These are phyloP conservation scores for Pelecanoides urinatrix DNA, from an alignment of 2,113 vertebrate species.

Conservation along the genomic window DNA sequence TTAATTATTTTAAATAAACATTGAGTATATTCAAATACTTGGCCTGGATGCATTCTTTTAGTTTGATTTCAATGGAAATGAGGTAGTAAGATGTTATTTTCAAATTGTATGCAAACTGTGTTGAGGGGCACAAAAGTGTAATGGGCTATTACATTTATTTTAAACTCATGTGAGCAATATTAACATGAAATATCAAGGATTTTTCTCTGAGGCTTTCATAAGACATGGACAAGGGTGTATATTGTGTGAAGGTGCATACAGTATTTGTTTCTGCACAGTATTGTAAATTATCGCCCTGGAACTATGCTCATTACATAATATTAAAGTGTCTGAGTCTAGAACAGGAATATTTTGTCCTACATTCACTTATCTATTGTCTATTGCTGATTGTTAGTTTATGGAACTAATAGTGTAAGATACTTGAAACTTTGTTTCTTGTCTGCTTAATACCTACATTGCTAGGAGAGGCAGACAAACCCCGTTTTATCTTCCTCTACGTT, in stretches of 20 bases:
- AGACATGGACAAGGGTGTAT: not conserved
- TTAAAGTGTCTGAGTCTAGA: not conserved
- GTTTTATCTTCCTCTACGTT: not conserved
- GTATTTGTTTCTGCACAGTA: not conserved
- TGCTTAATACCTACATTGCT: not conserved
- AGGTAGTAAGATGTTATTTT: not conserved
- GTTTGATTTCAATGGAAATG: not conserved
- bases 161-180: not conserved
- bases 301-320: not conserved
- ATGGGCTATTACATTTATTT: not conserved
- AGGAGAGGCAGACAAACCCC: not conserved
- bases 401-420: not conserved
- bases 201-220: not conserved
- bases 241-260: not conserved
- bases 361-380: not conserved
- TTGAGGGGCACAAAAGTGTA: not conserved
- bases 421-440: not conserved
- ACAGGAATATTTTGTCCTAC: not conserved
- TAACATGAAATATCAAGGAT: not conserved
- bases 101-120: not conserved
- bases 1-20: not conserved
- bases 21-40: not conserved
- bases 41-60: not conserved
- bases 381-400: not conserved
- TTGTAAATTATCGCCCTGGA: not conserved